Evolutionary conservation across 2,797 vertebrate species (phyloP), one percentile per base, ranked within the genome.

Genomic region (Trematomus bernacchii): DNA sequence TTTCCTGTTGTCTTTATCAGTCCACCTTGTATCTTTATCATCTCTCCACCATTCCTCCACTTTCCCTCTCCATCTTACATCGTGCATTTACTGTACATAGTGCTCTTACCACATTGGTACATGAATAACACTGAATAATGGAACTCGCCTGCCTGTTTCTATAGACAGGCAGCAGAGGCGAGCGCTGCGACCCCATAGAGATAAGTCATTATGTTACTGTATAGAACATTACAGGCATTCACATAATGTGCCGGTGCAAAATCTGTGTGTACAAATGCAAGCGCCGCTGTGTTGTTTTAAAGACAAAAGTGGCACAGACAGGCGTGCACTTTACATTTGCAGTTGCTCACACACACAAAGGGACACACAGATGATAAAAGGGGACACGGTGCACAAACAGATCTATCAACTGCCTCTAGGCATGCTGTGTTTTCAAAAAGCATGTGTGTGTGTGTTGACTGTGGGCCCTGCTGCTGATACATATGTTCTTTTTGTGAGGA

Each of bases 61-160:
- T 42, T 42, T 1, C 30, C 51, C 12, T 12, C 33, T 48, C 47
- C n/a, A 18, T 27, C 3, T 13, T 14, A 44, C 73, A 77, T 52
- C 57, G 55, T 68, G 62, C 80, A 62, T 81, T 79, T 70, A 62
- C 33, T 58, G 50, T 64, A 80, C 46, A 73, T 77, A 66, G 77
- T 53, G 69, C 78, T 33, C 70, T 66, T 27, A 44, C 61, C 37
- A 43, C 19, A 50, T 67, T 58, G 6, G 52, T 51, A 77, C 86
- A 87, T 37, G 66, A 76, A 76, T 83, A 86, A 73, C 72, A 71
- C 76, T 87, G 82, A 89, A 85, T 83, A 79, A 85, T 78, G 62
- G 14, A 87, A 75, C 69, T 71, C 7, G 71, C 37, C 18, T 71
- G 68, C 37, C 18, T 71, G 68, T 11, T 13, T 71, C 48, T 70